phyloP scores from a whole-genome alignment of 2,113 vertebrate genomes.

The Polyodon spathula region DNA sequence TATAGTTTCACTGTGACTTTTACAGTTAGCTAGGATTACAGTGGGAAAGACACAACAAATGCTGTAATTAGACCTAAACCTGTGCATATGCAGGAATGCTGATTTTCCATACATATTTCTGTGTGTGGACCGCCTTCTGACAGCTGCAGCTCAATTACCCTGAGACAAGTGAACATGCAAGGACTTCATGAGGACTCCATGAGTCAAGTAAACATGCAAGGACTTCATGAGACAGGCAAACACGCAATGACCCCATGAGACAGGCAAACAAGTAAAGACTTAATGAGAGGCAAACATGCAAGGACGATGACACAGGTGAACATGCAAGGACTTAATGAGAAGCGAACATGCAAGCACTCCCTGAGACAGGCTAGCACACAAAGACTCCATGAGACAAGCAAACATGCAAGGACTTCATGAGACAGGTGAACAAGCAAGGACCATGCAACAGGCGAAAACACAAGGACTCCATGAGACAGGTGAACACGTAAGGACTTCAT shows the following conservation, averaged over 20 bases:
- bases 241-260: background rate
- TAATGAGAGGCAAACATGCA: conserved; percentile 3
- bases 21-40: background rate
- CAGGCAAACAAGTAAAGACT: conserved; percentile 26
- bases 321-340: too few relatives aligned
- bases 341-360: too few relatives aligned
- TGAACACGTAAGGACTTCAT: conserved; percentile 25
- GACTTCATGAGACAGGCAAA: background rate
- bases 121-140: background rate
- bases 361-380: too few relatives aligned
- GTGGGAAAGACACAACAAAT: background rate
- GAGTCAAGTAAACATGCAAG: too few relatives aligned
- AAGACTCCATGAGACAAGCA: too few relatives aligned
- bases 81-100: background rate
- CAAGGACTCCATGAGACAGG: conserved; percentile 2
- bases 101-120: conserved; percentile 4
- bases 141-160: conserved; percentile 2
- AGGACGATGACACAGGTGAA: too few relatives aligned
- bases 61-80: background rate
- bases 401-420: too few relatives aligned
- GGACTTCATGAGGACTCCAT: too few relatives aligned
- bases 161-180: background rate
- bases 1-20: background rate
- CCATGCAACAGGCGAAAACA: too few relatives aligned
- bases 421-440: background rate